Evolutionary conservation across 2,113 vertebrate species (phyloP).

Genomic region (Perca schrenkii): DNA sequence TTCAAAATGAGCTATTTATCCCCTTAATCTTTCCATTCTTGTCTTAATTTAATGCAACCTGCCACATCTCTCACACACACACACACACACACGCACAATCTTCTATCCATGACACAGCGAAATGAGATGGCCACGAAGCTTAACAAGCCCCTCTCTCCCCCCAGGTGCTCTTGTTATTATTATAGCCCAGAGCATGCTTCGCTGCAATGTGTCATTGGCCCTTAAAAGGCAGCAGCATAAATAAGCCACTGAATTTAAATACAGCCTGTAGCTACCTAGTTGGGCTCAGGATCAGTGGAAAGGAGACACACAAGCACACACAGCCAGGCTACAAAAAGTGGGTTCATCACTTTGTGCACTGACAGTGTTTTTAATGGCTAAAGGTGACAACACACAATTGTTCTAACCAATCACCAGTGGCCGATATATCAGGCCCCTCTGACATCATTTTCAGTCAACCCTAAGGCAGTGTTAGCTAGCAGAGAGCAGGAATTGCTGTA

Average conservation of each 20-base stretch:
- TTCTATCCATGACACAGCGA: neutral
- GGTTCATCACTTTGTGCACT: neutral
- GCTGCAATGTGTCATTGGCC: constrained; percentile 21
- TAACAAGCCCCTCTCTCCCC: constrained; percentile 13
- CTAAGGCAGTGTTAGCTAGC: no score
- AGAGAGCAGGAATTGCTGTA: no score
- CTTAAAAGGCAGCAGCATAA: constrained; percentile 6
- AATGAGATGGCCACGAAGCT: neutral
- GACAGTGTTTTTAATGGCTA: neutral
- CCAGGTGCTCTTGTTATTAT: constrained; percentile 29
- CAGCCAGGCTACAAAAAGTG: neutral
- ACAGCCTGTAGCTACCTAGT: constrained; percentile 16
- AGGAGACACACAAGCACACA: neutral
- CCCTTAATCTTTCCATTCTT: constrained; percentile 13
- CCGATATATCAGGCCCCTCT: neutral
- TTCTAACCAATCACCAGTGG: neutral
- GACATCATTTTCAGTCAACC: neutral
- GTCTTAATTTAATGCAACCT: neutral
- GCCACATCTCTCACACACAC: neutral
- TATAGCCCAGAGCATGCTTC: constrained; percentile 28
- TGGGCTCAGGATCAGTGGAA: constrained; percentile 12
- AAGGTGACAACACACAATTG: neutral
- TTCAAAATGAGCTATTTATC: constrained; percentile 20
- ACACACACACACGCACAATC: neutral
- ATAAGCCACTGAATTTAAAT: constrained; percentile 35